Percentiles rank a stretch among this genome's conserved stretches.
These are phyloP conservation scores for Lampris incognitus DNA, from an alignment of 2,113 vertebrate genomes.

Conservation along the genomic window DNA sequence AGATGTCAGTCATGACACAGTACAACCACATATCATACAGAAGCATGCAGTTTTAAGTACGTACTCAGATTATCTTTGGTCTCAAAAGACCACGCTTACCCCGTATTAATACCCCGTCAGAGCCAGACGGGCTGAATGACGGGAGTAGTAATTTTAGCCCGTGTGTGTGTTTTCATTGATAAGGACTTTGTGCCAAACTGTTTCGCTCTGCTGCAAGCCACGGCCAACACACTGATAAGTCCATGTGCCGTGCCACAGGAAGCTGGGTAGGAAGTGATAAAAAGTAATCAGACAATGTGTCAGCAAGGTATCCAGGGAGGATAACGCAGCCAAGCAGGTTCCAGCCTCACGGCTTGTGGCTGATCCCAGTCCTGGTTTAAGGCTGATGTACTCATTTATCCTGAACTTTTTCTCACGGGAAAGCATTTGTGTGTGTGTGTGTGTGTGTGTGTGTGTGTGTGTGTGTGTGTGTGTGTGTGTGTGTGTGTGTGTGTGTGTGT, in stretches of 20 bases:
- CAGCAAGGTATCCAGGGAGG: slow-evolving; percentile 18
- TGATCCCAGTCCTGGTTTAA: neutral
- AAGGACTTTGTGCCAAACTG: slow-evolving; percentile 53
- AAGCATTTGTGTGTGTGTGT: neutral
- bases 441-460: neutral
- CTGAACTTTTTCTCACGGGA: neutral
- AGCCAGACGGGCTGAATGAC: slow-evolving; percentile 49
- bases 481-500: neutral
- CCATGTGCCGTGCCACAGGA: slow-evolving; percentile 38
- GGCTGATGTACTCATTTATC: neutral
- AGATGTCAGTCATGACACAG: slow-evolving; percentile 3
- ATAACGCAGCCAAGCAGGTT: slow-evolving; percentile 18
- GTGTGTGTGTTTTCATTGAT: slow-evolving; percentile 63
- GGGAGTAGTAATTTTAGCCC: slow-evolving; percentile 57
- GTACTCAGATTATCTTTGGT: neutral
- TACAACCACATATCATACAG: slow-evolving; percentile 7
- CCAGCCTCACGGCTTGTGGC: neutral
- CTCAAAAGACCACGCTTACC: neutral
- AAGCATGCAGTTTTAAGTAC: neutral
- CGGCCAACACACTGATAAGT: slow-evolving; percentile 60
- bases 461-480: neutral
- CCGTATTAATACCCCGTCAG: slow-evolving; percentile 56
- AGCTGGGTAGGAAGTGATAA: slow-evolving; percentile 70
- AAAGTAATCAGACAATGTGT: slow-evolving; percentile 48
- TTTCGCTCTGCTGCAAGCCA: slow-evolving; percentile 52